Evolutionary conservation across 2,888 invertebrate genomes (phyloP), one percentile per base, ranked within the genome.

Genomic region (Pyrrhia umbra): DNA sequence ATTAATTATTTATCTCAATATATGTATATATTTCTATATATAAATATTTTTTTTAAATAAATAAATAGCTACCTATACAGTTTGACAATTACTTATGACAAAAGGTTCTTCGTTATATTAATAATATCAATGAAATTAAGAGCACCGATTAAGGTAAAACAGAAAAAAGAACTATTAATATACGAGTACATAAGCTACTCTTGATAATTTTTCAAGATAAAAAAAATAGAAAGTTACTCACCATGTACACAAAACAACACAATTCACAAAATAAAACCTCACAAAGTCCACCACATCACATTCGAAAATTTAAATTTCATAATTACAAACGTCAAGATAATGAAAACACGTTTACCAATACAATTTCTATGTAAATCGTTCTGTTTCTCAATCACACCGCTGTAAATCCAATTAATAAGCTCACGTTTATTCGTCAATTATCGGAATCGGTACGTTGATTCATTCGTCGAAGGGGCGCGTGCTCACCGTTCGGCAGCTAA

Each of bases 371-470:
- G 78, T 69, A 80, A 80, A 82, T 80, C 51, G 74, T 79, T 20
- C 57, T 57, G 58, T 73, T 77, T 72, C 70, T 68, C 65, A 77
- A 71, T 68, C 82, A 75, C 80, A 75, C 58, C 60, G 65, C 37
- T 43, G 47, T 66, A 68, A 68, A 81, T 72, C 77, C 80, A 80
- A 81, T 80, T 80, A 81, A 79, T 81, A 80, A 69, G 60, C 58
- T 77, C 80, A 72, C 82, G 80, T 79, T 79, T 67, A 75, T 75
- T 66, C 75, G 78, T 66, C 72, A 80, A 77, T 81, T 81, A 70
- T 77, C 80, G 71, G 43, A 60, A 71, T 71, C 51, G 66, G 63
- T 71, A 16, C 66, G 58, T 27, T 43, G 40, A 50, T 56, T 56
- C 46, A 23, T 34, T n/a, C 16, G 56, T 6, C 51, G 18, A 23